Evolutionary conservation across 2,888 invertebrate species (phyloP).

Genomic region (Phengaris alcon): DNA sequence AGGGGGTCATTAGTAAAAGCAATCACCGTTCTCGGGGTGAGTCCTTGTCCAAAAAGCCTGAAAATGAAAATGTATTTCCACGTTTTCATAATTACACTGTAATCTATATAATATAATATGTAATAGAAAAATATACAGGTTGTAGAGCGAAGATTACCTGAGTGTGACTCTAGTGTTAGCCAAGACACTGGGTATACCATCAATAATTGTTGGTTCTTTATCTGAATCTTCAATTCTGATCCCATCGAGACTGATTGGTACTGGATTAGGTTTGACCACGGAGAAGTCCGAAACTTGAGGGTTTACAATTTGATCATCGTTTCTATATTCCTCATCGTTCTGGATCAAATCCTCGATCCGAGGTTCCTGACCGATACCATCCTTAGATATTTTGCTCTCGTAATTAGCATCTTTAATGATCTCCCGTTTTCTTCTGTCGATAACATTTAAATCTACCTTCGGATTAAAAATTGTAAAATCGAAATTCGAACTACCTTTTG

Average conservation of each 20-base stretch:
- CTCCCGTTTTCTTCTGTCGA: conserved; percentile 38
- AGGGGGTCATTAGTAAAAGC: conserved; percentile 83
- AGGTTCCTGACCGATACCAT: conserved; percentile 31
- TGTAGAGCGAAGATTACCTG: conserved; percentile 46
- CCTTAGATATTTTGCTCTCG: conserved; percentile 29
- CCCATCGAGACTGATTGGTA: conserved; percentile 66
- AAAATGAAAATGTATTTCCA: neutral
- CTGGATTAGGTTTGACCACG: conserved; percentile 43
- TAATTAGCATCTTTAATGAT: conserved; percentile 36
- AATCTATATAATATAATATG: too few species aligned
- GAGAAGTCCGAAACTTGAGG: conserved; percentile 44
- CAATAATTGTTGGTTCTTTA: conserved; percentile 77
- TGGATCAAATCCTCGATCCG: conserved; percentile 33
- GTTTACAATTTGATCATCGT: conserved; percentile 35
- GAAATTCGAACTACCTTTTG: conserved; percentile 22
- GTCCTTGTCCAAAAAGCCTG: conserved; percentile 86
- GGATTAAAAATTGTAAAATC: conserved; percentile 11
- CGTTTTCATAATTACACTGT: neutral
- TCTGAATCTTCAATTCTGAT: conserved; percentile 78
- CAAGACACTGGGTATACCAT: conserved; percentile 84
- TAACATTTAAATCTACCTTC: conserved; percentile 23
- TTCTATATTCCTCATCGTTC: conserved; percentile 30
- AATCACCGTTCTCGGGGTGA: conserved; percentile 82
- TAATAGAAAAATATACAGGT: neutral
- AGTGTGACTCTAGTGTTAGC: conserved; percentile 80